A percentile compares a stretch with the other conserved stretches of the same genome.
Conservation (phyloP, 1,140 invertebrate genomes). For the Armadillidium nasatum region DNA sequence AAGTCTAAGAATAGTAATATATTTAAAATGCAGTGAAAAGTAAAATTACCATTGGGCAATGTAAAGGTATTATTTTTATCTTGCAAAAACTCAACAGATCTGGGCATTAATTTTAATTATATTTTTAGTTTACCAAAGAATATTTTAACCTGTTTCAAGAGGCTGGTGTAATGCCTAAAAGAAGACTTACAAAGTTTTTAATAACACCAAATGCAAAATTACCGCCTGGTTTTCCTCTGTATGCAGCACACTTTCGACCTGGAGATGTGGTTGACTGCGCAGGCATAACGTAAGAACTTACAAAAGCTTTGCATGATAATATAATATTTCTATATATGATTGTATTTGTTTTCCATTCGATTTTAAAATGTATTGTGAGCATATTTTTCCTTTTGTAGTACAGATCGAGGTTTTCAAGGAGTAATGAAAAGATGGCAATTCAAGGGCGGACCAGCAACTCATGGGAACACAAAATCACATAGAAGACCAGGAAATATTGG, state of each 20-base stretch:
- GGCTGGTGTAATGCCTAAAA: slow-evolving; percentile 84
- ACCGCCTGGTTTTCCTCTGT: slow-evolving; percentile 81
- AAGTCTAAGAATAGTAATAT: no score
- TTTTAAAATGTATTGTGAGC: not conserved
- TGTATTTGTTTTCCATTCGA: not conserved
- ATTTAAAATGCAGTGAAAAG: no score
- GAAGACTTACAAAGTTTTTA: slow-evolving; percentile 73
- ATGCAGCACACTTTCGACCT: slow-evolving; percentile 79
- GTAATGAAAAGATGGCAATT: slow-evolving; percentile 95
- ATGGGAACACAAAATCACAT: slow-evolving; percentile 93
- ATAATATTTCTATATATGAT: not conserved
- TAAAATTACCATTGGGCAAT: no score
- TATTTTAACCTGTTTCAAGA: slow-evolving; percentile 82
- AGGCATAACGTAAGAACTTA: slow-evolving; percentile 76
- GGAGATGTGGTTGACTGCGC: slow-evolving; percentile 86
- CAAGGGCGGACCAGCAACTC: slow-evolving; percentile 83
- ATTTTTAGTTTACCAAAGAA: slow-evolving; percentile 69
- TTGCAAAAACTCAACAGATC: no score
- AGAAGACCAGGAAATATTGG: slow-evolving; percentile 86
- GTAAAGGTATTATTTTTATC: no score
- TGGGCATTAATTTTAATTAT: slow-evolving; percentile 24
- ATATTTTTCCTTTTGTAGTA: slow-evolving; percentile 55
- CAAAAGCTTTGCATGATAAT: not conserved
- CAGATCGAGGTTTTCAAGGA: slow-evolving; percentile 95
- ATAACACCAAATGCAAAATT: slow-evolving; percentile 81